A percentile compares a stretch with the other conserved stretches of the same genome.
phyloP scores from a whole-genome alignment of 2,113 vertebrate species.

The Toxotes jaculatrix region DNA sequence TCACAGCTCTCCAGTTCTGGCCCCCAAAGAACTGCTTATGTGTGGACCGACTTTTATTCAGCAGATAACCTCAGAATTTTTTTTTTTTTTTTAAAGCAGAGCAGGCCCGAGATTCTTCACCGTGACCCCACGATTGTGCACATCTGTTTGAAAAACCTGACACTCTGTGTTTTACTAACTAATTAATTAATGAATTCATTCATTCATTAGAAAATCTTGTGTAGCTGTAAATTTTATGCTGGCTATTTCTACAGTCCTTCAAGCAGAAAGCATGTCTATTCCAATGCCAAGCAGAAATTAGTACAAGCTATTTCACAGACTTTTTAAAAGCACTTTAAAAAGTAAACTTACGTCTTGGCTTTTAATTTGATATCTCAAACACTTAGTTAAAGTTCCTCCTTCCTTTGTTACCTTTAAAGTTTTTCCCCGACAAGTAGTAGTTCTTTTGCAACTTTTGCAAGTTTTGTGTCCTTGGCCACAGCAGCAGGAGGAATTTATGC shows the following conservation, averaged over 20 bases:
- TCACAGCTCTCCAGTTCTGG: constrained; percentile 66
- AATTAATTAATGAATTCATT: constrained; percentile 1
- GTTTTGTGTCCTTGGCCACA: constrained; percentile 3
- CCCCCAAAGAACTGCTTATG: constrained; percentile 51
- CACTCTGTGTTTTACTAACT: constrained; percentile 10
- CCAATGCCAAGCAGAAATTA: neutral
- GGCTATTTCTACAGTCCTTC: neutral
- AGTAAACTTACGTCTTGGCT: neutral
- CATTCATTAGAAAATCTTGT: neutral
- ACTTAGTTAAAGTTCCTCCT: neutral
- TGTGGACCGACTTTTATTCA: constrained; percentile 70
- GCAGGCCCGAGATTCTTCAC: constrained; percentile 18
- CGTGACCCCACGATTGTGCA: constrained; percentile 26
- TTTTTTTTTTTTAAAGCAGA: constrained; percentile 23
- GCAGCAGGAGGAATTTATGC: neutral
- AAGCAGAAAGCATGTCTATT: neutral
- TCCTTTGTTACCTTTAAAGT: neutral
- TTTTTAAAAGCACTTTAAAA: neutral
- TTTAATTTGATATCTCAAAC: neutral
- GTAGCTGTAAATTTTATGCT: constrained; percentile 1
- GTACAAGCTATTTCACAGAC: neutral
- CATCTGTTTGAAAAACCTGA: constrained; percentile 7
- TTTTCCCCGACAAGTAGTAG: neutral
- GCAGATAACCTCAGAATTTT: constrained; percentile 65
- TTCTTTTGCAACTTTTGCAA: neutral